Evolutionary conservation across 2,113 vertebrate species (phyloP), one percentile per base, ranked within the genome.

Genomic region (Prolemur simus): DNA sequence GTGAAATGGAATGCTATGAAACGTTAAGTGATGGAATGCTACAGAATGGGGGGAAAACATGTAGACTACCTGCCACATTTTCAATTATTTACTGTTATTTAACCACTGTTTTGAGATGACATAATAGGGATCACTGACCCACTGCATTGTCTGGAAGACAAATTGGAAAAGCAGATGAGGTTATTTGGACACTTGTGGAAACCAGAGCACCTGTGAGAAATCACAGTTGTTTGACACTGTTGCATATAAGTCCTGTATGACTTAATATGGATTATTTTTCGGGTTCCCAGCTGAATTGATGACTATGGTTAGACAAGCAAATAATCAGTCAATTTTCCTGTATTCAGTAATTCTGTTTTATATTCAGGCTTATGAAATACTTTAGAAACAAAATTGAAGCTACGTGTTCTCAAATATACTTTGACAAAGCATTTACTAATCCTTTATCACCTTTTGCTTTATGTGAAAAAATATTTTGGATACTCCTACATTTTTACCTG

Each of bases 101-200:
- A 97, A 93, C 74, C 93, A 95, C 93, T 78, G 27, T 85, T 95
- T 92, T 95, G 96, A 96, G 21, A 2, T 94, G 91, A 93, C 78
- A 87, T 91, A 89, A 91, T 81, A 87, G 63, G 74, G 89, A 93
- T 95, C 96, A 69, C 12, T 97, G 97, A 97, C 96, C 87, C 76
- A 54, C 37, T 47, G 42, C 34, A 69, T 37, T 89, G 60, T 90
- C 58, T 23, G 73, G 29, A 64, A 97, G 87, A 94, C 87, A 97
- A 94, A 98, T 96, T 96, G 52, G 89, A 97, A 98, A 97, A 98
- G 93, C 97, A 98, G 97, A 96, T 97, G 96, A 96, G 80, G 89
- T 94, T 93, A 87, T 93, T n/a, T 64, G 96, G 95, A 81, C 76
- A 68, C 58, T 96, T 71, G 71, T 37, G 42, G 96, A 97, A 98